These are phyloP conservation scores for Watsonalla cultraria DNA, from an alignment of 2,888 invertebrate species.

Conservation along the genomic window DNA sequence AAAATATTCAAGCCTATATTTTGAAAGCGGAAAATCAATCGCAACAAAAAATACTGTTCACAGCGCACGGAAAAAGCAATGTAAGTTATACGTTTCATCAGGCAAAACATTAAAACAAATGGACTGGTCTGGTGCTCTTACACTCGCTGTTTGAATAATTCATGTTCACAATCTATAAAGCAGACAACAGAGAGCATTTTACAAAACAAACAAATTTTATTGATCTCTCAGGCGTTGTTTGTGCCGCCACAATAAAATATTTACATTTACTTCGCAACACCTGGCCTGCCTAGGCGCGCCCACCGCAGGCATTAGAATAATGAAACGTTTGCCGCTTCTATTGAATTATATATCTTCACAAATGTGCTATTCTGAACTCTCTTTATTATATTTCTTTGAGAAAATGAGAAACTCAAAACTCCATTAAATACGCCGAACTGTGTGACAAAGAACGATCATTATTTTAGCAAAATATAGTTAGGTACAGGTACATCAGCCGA, in stretches of 20 bases:
- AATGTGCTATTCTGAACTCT: slow-evolving; percentile 19
- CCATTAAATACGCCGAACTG: background rate
- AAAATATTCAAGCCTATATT: background rate
- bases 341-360: slow-evolving; percentile 56
- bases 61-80: slow-evolving; percentile 11
- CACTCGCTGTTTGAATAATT: slow-evolving; percentile 72
- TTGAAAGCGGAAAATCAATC: slow-evolving; percentile 11
- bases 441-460: background rate
- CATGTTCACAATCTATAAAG: slow-evolving; percentile 74
- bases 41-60: slow-evolving; percentile 11
- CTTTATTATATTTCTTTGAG: slow-evolving; percentile 5
- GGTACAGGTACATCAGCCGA: too few relatives aligned
- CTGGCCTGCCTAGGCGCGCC: slow-evolving; percentile 58
- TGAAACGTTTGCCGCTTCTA: slow-evolving; percentile 57
- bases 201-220: slow-evolving; percentile 78
- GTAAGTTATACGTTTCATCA: slow-evolving; percentile 58
- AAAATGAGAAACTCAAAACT: background rate
- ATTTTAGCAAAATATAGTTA: too few relatives aligned
- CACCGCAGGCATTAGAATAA: slow-evolving; percentile 68
- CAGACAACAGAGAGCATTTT: slow-evolving; percentile 72
- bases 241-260: slow-evolving; percentile 74
- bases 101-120: slow-evolving; percentile 68
- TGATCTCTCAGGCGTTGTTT: slow-evolving; percentile 76
- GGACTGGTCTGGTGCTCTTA: slow-evolving; percentile 51
- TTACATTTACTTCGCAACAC: slow-evolving; percentile 75